These are phyloP conservation scores for Rhopalosiphum nymphaeae DNA, from an alignment of 2,888 invertebrate genomes.

Conservation along the genomic window DNA sequence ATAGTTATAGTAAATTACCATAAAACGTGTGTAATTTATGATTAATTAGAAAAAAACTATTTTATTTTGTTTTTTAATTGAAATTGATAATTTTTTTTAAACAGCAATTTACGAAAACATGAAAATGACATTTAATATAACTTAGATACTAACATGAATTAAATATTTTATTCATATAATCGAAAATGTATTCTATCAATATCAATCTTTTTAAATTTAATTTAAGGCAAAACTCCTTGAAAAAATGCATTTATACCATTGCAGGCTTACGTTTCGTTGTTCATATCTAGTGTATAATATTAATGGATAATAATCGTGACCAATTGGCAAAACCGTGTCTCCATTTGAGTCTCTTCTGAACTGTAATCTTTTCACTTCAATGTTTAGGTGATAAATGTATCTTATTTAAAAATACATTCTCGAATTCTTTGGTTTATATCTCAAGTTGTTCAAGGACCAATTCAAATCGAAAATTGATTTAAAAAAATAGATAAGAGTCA, in stretches of 20 bases:
- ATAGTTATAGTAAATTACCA: not conserved
- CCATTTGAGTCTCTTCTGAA: conserved; percentile 37
- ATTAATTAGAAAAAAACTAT: not conserved
- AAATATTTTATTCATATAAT: not conserved
- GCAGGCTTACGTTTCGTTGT: not conserved
- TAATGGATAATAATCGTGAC: conserved; percentile 62
- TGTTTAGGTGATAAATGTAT: conserved; percentile 36
- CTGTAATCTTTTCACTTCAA: conserved; percentile 33
- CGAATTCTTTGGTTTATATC: not conserved
- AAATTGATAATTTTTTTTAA: not conserved
- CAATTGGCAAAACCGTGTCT: conserved; percentile 47
- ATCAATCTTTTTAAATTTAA: conserved; percentile 8
- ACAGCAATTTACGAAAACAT: not conserved
- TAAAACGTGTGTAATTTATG: not conserved
- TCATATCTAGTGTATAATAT: not conserved
- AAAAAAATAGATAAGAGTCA: not conserved
- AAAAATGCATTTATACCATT: conserved; percentile 24
- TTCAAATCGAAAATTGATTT: conserved; percentile 38
- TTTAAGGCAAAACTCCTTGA: conserved; percentile 41
- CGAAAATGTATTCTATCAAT: not conserved
- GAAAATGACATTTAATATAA: not conserved
- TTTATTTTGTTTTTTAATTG: not conserved
- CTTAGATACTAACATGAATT: not conserved
- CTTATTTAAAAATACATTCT: conserved; percentile 30
- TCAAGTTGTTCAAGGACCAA: conserved; percentile 32